A percentile compares a stretch with the other conserved stretches of the same genome.
Evolutionary conservation across 2,113 vertebrate species (phyloP).

Genomic region (Holacanthus passer): DNA sequence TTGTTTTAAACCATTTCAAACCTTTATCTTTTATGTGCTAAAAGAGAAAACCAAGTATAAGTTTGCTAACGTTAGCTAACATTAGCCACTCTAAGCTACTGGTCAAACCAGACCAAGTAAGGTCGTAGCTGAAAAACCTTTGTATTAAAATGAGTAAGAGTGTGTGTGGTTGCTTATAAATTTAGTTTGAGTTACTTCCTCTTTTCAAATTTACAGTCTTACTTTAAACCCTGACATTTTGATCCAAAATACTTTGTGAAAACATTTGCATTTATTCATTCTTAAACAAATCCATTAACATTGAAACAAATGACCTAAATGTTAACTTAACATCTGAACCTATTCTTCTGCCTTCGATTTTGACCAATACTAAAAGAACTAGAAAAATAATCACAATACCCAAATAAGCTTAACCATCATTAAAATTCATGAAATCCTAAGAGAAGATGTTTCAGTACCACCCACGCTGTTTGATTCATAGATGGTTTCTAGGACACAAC

Average conservation of each 20-base stretch:
- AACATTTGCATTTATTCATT: neutral
- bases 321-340: neutral
- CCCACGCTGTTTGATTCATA: neutral
- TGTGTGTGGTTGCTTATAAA: neutral
- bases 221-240: neutral
- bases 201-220: neutral
- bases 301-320: neutral
- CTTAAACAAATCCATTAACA: neutral
- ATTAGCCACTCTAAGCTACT: too few species aligned
- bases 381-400: neutral
- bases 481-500: constrained; percentile 1
- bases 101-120: neutral
- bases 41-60: neutral
- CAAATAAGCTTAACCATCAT: neutral
- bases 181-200: neutral
- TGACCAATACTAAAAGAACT: neutral
- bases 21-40: neutral
- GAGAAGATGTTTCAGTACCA: neutral
- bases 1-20: too few species aligned
- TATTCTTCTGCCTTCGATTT: neutral
- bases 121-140: neutral
- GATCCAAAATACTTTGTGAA: neutral
- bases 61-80: neutral
- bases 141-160: neutral
- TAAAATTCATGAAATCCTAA: neutral